phyloP scores from a whole-genome alignment of 2,797 vertebrate species.

The Anguilla pacifica region DNA sequence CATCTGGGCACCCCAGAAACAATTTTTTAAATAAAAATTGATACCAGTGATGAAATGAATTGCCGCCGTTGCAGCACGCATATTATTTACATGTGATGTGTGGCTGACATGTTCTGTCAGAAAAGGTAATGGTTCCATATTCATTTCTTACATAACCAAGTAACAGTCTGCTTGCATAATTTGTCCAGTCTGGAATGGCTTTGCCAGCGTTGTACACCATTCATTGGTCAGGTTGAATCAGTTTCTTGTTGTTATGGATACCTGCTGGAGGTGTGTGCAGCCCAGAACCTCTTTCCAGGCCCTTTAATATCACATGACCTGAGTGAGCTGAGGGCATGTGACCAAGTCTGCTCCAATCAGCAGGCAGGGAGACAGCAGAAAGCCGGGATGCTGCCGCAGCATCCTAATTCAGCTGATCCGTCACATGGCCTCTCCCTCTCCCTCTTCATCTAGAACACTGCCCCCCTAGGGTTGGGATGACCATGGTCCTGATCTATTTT shows the following conservation, averaged over 20 bases:
- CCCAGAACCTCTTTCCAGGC: slow-evolving; percentile 17
- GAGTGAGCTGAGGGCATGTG: slow-evolving; percentile 42
- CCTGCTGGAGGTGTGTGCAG: not conserved
- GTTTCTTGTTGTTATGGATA: not conserved
- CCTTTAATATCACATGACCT: slow-evolving; percentile 40
- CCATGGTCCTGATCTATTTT: not conserved
- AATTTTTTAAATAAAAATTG: not conserved
- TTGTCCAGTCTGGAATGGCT: too few relatives aligned
- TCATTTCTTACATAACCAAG: not conserved
- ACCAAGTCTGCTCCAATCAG: slow-evolving; percentile 36
- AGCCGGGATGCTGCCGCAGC: slow-evolving; percentile 39
- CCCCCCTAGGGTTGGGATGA: not conserved
- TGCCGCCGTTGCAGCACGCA: not conserved
- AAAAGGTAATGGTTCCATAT: not conserved
- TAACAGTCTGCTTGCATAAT: too few relatives aligned
- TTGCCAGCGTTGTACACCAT: not conserved
- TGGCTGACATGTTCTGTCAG: not conserved
- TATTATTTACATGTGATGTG: not conserved
- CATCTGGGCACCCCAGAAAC: not conserved
- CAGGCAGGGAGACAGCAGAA: slow-evolving; percentile 33
- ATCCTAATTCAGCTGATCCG: slow-evolving; percentile 50
- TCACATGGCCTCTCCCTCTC: slow-evolving; percentile 35
- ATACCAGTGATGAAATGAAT: not conserved
- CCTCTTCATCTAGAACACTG: slow-evolving; percentile 17
- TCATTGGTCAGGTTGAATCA: not conserved